Percentiles rank a stretch among this genome's conserved stretches.
These are phyloP conservation scores for Carassius gibelio DNA, from an alignment of 2,113 vertebrate species.

Conservation along the genomic window DNA sequence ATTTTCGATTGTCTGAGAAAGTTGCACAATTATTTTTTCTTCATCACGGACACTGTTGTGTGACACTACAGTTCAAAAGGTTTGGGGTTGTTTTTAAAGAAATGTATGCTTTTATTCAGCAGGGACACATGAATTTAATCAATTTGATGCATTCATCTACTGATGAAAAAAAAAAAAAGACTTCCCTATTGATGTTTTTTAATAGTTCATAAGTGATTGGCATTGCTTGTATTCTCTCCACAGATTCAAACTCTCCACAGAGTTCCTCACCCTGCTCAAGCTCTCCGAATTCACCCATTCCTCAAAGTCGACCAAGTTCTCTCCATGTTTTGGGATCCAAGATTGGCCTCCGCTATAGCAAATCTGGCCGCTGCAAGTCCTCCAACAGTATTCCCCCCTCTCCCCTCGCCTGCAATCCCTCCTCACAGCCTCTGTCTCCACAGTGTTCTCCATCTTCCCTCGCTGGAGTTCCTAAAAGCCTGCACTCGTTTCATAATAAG, in stretches of 20 bases:
- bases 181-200: no score
- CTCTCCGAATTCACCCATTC: constrained; percentile 87
- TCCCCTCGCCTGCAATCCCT: constrained; percentile 88
- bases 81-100: no score
- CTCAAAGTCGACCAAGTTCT: constrained; percentile 90
- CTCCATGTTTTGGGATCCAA: constrained; percentile 87
- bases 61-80: no score
- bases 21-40: no score
- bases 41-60: no score
- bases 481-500: constrained; percentile 81
- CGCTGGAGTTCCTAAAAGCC: constrained; percentile 73
- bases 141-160: no score
- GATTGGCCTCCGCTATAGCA: constrained; percentile 76
- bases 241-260: constrained; percentile 83
- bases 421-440: constrained; percentile 82
- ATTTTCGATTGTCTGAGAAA: no score
- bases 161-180: no score
- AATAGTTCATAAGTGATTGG: neutral
- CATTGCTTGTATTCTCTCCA: constrained; percentile 22
- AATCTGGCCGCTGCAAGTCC: constrained; percentile 89
- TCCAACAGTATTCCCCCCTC: constrained; percentile 93
- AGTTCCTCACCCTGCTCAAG: constrained; percentile 90
- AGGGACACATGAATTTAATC: no score
- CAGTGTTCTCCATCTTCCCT: constrained; percentile 85
- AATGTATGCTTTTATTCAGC: no score